Evolutionary conservation across 1,140 invertebrate genomes (phyloP).

Genomic region (Aphis gossypii): DNA sequence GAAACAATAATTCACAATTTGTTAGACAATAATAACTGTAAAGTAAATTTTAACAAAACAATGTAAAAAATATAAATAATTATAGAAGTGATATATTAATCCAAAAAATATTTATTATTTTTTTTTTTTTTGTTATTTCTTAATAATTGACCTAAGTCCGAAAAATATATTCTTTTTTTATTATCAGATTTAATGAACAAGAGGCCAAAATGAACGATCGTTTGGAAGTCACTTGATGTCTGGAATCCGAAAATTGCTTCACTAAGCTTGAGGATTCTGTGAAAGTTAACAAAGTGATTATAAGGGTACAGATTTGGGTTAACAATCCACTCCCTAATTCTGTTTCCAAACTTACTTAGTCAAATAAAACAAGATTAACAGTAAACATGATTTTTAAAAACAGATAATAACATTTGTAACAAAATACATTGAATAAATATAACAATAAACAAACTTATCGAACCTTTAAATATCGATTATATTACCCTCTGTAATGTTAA

Average conservation of each 20-base stretch:
- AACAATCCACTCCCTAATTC: neutral
- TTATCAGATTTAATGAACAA: neutral
- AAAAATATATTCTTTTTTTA: neutral
- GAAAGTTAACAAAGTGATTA: conserved; percentile 8
- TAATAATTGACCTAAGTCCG: neutral
- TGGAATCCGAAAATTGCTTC: neutral
- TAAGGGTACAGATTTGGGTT: neutral
- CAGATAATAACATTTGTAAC: neutral
- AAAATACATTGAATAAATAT: neutral
- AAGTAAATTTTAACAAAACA: neutral
- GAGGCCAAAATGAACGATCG: neutral
- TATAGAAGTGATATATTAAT: neutral
- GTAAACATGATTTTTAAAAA: neutral
- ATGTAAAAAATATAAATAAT: too few relatives aligned
- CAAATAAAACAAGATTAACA: neutral
- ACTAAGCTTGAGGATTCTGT: neutral
- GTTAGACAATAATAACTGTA: neutral
- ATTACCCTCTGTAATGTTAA: neutral
- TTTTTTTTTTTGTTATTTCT: neutral
- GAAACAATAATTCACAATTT: neutral
- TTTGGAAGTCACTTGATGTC: neutral
- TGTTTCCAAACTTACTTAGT: neutral
- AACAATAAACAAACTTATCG: neutral
- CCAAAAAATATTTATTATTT: neutral
- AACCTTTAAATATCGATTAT: neutral